Conservation (phyloP, 1,140 invertebrate genomes). For the Notospermus geniculatus region DNA sequence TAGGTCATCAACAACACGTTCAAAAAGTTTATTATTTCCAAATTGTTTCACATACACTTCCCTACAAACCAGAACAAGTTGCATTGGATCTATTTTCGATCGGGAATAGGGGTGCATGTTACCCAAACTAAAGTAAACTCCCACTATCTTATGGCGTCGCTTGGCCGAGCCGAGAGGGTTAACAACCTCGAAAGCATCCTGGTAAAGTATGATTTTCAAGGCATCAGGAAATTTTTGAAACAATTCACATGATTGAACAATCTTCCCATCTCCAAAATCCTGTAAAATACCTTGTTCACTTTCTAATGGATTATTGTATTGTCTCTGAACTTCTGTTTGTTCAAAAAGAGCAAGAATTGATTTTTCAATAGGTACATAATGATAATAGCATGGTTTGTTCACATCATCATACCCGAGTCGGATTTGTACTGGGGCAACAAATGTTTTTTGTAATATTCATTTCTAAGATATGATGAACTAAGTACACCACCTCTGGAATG, state of each 20-base stretch:
- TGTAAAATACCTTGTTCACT: background rate
- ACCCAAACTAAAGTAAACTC: conserved; percentile 1
- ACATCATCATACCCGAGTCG: background rate
- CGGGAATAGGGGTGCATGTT: background rate
- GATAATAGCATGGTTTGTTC: conserved; percentile 1
- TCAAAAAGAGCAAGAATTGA: background rate
- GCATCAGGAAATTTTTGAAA: background rate
- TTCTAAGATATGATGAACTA: background rate
- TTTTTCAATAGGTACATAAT: conserved; percentile 1
- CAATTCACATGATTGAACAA: background rate
- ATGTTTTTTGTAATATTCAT: background rate
- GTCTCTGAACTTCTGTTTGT: background rate
- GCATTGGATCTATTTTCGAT: conserved; percentile 7
- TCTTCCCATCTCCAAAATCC: background rate
- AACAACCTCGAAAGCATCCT: conserved; percentile 2
- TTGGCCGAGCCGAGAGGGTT: background rate
- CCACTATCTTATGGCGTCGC: background rate
- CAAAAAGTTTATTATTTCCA: background rate
- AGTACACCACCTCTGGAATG: background rate
- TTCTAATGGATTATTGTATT: background rate
- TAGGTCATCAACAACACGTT: no score
- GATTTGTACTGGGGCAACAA: background rate
- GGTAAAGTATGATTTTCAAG: background rate
- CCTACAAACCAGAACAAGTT: background rate
- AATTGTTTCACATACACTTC: conserved; percentile 2